Evolutionary conservation across 2,113 vertebrate species (phyloP).

Genomic region (Tyrannus savana): DNA sequence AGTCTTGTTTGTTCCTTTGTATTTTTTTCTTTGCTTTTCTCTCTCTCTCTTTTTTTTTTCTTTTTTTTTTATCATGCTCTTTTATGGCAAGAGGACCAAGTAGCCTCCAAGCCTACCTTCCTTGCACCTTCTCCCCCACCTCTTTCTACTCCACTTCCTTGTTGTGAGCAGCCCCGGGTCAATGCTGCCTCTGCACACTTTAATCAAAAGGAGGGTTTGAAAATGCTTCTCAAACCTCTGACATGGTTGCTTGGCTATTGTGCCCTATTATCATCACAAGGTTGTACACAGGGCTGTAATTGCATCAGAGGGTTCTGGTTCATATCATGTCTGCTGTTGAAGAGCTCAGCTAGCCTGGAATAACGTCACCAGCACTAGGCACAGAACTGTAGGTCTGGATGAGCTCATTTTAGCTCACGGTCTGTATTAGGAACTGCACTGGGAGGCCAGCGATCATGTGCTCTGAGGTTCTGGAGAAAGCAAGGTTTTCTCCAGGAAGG

Average conservation of each 20-base stretch:
- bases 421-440: not conserved
- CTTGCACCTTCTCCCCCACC: not conserved
- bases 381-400: not conserved
- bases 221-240: not conserved
- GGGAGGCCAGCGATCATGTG: accelerated
- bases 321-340: accelerated
- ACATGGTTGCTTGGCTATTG: not conserved
- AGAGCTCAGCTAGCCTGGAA: not conserved
- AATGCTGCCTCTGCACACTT: not conserved
- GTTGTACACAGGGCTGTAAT: not conserved
- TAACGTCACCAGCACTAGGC: not conserved
- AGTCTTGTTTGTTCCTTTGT: not conserved
- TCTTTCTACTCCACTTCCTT: not conserved
- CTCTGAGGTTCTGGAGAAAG: accelerated
- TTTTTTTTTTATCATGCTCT: not conserved
- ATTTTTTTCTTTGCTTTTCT: not conserved
- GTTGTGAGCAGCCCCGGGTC: not conserved
- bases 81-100: not conserved
- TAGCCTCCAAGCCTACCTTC: not conserved
- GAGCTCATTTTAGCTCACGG: not conserved
- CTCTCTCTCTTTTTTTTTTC: too few species aligned
- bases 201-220: not conserved
- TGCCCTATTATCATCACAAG: not conserved
- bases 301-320: not conserved
- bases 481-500: not conserved